Conservation (phyloP, 2,888 invertebrate genomes). For the Diaphora mendica region DNA sequence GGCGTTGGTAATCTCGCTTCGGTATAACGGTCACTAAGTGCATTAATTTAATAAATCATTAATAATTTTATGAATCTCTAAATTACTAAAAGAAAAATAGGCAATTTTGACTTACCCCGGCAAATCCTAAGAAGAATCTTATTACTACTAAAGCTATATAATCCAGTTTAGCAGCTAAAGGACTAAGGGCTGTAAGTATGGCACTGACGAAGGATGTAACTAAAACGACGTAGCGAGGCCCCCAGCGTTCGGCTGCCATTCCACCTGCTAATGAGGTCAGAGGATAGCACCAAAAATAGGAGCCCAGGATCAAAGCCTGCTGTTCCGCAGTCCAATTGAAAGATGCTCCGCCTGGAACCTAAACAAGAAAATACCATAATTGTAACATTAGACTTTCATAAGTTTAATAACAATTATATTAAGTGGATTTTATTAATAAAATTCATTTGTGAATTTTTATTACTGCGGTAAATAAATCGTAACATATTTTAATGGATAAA, state of each 20-base stretch:
- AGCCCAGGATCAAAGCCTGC: conserved; percentile 88
- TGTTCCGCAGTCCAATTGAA: conserved; percentile 87
- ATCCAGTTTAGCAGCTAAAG: conserved; percentile 86
- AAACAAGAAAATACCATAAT: conserved; percentile 18
- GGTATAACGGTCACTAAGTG: not conserved
- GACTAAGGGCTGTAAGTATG: conserved; percentile 87
- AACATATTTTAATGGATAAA: too few relatives aligned
- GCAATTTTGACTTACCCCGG: conserved; percentile 84
- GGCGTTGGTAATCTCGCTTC: not conserved
- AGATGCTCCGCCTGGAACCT: conserved; percentile 62
- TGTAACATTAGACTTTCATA: not conserved
- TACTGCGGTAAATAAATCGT: not conserved
- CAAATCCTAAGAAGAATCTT: conserved; percentile 87
- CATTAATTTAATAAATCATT: not conserved
- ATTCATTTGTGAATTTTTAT: not conserved
- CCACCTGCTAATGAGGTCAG: conserved; percentile 89
- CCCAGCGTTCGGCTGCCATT: conserved; percentile 89
- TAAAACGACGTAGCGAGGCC: conserved; percentile 87
- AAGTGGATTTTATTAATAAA: not conserved
- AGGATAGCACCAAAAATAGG: conserved; percentile 90
- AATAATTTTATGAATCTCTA: not conserved
- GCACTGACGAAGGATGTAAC: conserved; percentile 82
- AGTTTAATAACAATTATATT: not conserved
- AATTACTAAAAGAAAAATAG: not conserved
- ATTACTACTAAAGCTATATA: conserved; percentile 85